A percentile compares a stretch with the other conserved stretches of the same genome.
phyloP scores from a whole-genome alignment of 2,888 invertebrate species.

The Herminia tarsipennalis region DNA sequence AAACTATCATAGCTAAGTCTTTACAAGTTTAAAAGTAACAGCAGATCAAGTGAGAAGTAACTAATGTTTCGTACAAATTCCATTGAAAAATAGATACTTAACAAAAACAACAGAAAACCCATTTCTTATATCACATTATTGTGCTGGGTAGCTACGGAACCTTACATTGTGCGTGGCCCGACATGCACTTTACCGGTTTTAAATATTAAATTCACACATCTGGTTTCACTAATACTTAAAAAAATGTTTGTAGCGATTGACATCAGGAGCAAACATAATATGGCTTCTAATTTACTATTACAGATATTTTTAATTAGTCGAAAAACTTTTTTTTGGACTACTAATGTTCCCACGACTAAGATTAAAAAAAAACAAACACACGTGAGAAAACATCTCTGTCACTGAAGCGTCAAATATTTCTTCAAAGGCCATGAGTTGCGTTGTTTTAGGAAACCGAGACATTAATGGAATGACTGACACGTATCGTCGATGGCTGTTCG shows the following conservation, averaged over 20 bases:
- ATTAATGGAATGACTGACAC: constrained; percentile 83
- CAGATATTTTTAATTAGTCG: no score
- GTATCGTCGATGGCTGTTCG: constrained; percentile 69
- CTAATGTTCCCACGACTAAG: constrained; percentile 65
- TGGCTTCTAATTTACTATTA: no score
- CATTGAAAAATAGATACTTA: no score
- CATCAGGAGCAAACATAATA: background rate
- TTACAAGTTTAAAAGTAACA: no score
- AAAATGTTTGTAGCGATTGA: constrained; percentile 15
- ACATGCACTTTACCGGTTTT: no score
- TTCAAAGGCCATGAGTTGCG: constrained; percentile 63
- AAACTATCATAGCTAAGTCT: no score
- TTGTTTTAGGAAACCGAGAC: constrained; percentile 77
- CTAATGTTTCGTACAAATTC: no score
- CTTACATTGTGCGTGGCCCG: no score
- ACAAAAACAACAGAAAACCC: no score
- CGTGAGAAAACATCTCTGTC: constrained; percentile 65
- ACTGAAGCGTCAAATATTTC: constrained; percentile 78
- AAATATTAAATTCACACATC: constrained; percentile 55
- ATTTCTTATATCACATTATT: no score
- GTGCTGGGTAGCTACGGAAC: no score
- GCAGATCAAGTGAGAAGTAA: no score
- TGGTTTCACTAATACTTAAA: constrained; percentile 47
- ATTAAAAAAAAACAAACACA: constrained; percentile 52
- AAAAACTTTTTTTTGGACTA: constrained; percentile 5